phyloP scores from a whole-genome alignment of 2,888 invertebrate species.

The Melangyna quadrimaculata region DNA sequence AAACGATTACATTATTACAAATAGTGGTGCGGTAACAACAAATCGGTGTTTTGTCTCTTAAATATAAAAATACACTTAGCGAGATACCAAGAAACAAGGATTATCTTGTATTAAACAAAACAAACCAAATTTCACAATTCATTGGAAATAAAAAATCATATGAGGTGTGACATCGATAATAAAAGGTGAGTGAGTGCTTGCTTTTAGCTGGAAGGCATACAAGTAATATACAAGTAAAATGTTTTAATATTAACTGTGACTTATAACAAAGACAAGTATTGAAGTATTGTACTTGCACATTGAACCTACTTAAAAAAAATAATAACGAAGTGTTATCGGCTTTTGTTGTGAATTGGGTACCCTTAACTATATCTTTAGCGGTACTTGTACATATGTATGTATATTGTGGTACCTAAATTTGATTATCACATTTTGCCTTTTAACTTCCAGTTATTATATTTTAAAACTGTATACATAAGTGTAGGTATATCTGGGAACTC shows the following conservation, averaged over 20 bases:
- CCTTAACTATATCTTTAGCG: no score
- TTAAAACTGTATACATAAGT: no score
- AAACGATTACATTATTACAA: constrained; percentile 4
- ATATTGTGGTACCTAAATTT: not conserved
- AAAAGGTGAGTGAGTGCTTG: constrained; percentile 58
- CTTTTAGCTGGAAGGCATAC: not conserved
- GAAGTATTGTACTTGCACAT: constrained; percentile 11
- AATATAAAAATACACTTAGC: not conserved
- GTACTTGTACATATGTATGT: not conserved
- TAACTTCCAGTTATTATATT: not conserved
- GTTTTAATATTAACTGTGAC: constrained; percentile 15
- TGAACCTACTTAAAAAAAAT: not conserved
- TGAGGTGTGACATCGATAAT: constrained; percentile 71
- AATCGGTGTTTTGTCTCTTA: constrained; percentile 22
- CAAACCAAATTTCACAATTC: constrained; percentile 47
- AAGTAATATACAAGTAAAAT: not conserved
- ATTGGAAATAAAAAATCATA: constrained; percentile 48
- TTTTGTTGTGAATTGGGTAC: not conserved
- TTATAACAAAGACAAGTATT: not conserved
- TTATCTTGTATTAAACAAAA: constrained; percentile 9
- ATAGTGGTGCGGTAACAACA: constrained; percentile 36
- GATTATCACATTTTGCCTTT: constrained; percentile 12
- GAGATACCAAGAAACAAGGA: constrained; percentile 13
- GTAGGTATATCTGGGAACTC: not conserved
- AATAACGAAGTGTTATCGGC: not conserved